Evolutionary conservation across 2,797 vertebrate species (phyloP), one percentile per base, ranked within the genome.

Genomic region (Cyprinella venusta): DNA sequence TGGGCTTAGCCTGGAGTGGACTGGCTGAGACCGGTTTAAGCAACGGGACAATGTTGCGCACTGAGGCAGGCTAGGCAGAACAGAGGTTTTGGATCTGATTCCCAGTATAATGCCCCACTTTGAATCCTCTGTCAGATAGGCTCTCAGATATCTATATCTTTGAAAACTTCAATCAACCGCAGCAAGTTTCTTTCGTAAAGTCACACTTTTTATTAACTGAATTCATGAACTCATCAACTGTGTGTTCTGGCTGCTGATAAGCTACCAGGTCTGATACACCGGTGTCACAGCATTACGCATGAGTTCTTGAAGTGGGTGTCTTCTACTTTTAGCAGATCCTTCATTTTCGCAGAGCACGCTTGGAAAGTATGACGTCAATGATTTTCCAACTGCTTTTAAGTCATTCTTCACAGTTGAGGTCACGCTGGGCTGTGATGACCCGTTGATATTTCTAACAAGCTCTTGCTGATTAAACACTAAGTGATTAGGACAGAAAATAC

Each of bases 21-120:
- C 69, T 18, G 71, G 83, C 42, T 85, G 82, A 86, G 76, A 78
- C 84, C 24, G 79, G 70, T 68, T 86, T 74, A 78, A 82, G 82
- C 54, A 26, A 52, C 6, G 72, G 77, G 61, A 48, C 54, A 45
- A 38, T 65, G 5, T 82, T 45, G 33, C 5, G 70, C 76, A 64
- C 71, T 59, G 59, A 79, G 56, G 63, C 48, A n/a, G 64, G 45
- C 21, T 33, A 30, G n/a, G 52, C 65, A 77, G 36, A 30, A 15
- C 6, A 33, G 72, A 24, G 69, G 67, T 7, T 33, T 70, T 67
- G 4, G 80, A 45, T 56, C 67, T 18, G 1, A 24, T 59, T 59
- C 52, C 80, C 71, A 75, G 45, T 59, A 30, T 45, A 18, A 50
- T 45, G 40, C 12, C 33, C 50, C 8, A 5, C 30, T 77, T 83